Conservation (phyloP, 2,888 invertebrate species). For the Orchesella flavescens region DNA sequence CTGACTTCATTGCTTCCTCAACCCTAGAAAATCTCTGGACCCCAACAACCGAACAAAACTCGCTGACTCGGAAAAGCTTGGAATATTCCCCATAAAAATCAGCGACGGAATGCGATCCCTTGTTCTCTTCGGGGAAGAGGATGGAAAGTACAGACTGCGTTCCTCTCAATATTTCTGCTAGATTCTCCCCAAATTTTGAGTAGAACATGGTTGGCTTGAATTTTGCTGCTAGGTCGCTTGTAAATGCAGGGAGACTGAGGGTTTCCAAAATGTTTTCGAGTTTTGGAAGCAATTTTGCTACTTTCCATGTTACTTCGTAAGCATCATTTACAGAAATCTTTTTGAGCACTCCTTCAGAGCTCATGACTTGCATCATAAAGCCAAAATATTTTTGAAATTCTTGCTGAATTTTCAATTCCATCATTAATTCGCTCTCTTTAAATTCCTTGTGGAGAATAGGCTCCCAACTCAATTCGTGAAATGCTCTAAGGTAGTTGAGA, state of each 20-base stretch:
- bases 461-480: not conserved
- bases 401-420: no score
- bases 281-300: not conserved
- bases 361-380: not conserved
- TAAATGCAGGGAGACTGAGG: not conserved
- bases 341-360: not conserved
- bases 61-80: not conserved
- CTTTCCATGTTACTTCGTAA: not conserved
- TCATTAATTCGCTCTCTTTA: no score
- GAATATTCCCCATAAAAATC: not conserved
- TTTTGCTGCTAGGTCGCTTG: not conserved
- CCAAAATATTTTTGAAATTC: no score
- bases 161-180: not conserved
- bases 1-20: not conserved
- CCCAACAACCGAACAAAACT: not conserved
- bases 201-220: not conserved
- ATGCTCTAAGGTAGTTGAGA: conserved; percentile 12
- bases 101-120: not conserved
- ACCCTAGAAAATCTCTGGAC: not conserved
- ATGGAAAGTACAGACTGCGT: not conserved
- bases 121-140: conserved; percentile 13
- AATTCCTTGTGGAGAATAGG: no score
- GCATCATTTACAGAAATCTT: not conserved
- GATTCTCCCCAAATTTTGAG: not conserved
- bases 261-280: not conserved